Base-by-base conservation (phyloP, 2,797 vertebrate species). In the Hybognathus amarus region DNA sequence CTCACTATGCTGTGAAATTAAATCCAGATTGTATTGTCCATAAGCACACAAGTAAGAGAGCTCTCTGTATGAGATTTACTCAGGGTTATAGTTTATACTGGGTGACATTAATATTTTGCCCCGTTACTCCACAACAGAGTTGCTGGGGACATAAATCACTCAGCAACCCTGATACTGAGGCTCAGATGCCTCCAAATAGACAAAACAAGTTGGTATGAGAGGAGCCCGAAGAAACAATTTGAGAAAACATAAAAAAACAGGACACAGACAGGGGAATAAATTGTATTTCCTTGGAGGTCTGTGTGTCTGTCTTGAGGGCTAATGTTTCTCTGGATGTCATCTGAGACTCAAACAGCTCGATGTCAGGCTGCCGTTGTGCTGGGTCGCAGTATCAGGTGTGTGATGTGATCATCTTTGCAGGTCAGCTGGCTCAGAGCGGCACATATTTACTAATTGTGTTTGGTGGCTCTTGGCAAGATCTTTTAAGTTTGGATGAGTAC, bases 51-150 rank as follows among this genome's bases (percentile, higher is more conserved):
- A 54, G 83, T 68, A 13, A 84, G 54, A 63, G 40, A 36, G 56
- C 64, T 80, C 30, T 68, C 73, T 38, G 50, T 27, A 67, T 2
- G 5, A 71, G 79, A 54, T 69, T 79, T 67, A 63, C 40, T 63
- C 79, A 30, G 56, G 50, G 52, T 27, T 17, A 79, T 91, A 89
- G 86, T 87, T 89, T 90, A 77, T 67, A 30, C 30, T 33, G 30
- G 4, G 24, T 69, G 63, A 66, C 66, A 89, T 92, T 92, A 82
- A 91, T 87, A 92, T 93, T 92, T 89, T 80, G 82, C 76, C 84
- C 80, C 86, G 83, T 89, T 70, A 68, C 86, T 89, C 80, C 45
- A 73, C 47, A 50, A 17, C 47, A 50, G 47, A 4, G 12, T 47
- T 47, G 13, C 45, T 47, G 45, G 45, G 13, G 15, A 47, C 84